Evolutionary conservation across 2,113 vertebrate genomes (phyloP).

Genomic region (Bothrops jararaca): DNA sequence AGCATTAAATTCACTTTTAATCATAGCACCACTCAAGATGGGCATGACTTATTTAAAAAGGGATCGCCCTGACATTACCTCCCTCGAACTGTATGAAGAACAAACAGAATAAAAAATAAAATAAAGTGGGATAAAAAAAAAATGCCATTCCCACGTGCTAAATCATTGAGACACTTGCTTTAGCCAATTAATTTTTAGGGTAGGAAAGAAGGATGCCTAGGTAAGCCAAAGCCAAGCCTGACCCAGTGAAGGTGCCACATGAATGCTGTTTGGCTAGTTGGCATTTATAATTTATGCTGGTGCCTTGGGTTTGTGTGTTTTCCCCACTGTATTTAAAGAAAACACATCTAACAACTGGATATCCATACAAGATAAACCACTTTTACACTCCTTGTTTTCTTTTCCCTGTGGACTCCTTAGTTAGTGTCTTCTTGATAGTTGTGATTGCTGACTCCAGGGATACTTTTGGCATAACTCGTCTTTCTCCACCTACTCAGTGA

Average conservation of each 20-base stretch:
- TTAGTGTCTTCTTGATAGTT: constrained; percentile 24
- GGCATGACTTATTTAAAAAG: neutral
- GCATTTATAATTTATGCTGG: constrained; percentile 56
- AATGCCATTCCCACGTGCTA: neutral
- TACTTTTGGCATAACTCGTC: constrained; percentile 27
- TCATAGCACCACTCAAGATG: neutral
- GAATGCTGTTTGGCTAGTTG: constrained; percentile 34
- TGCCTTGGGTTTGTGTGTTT: constrained; percentile 34
- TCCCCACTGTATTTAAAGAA: constrained; percentile 60
- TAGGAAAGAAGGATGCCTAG: constrained; percentile 13
- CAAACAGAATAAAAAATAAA: too few species aligned
- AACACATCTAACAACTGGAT: constrained; percentile 56
- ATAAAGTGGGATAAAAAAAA: neutral
- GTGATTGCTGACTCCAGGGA: constrained; percentile 52
- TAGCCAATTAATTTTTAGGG: constrained; percentile 31
- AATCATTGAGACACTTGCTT: neutral
- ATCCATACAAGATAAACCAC: constrained; percentile 40
- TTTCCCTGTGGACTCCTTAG: constrained; percentile 51
- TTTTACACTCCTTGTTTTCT: constrained; percentile 47
- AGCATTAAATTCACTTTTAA: neutral
- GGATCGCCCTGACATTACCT: neutral
- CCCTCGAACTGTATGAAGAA: neutral
- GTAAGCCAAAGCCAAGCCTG: constrained; percentile 29
- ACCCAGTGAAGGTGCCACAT: constrained; percentile 51
- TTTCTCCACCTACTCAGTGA: fast-evolving